phyloP scores from a whole-genome alignment of 2,113 vertebrate species.

The Petroica traversi region DNA sequence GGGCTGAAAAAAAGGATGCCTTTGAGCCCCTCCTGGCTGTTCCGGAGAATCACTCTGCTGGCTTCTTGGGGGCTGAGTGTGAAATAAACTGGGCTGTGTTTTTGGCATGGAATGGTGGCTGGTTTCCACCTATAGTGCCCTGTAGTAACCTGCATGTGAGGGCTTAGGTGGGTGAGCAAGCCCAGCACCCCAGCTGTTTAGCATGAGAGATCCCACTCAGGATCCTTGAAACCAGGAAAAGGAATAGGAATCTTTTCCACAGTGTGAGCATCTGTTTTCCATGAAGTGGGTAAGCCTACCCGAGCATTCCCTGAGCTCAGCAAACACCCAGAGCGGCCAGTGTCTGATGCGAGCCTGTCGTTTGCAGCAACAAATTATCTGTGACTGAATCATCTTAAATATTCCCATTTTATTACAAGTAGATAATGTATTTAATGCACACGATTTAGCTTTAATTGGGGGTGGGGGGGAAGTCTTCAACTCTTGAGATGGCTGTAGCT shows the following conservation, averaged over 20 bases:
- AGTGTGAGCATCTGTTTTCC: not conserved
- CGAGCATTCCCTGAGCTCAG: accelerated
- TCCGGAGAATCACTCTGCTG: not conserved
- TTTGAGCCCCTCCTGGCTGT: not conserved
- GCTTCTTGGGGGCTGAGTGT: not conserved
- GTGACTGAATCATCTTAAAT: not conserved
- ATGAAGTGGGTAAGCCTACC: not conserved
- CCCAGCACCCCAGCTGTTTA: accelerated
- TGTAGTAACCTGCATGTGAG: not conserved
- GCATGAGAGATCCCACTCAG: not conserved
- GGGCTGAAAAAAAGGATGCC: not conserved
- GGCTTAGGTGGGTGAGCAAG: not conserved
- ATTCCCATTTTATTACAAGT: constrained; percentile 1
- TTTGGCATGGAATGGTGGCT: not conserved
- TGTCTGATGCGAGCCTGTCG: not conserved
- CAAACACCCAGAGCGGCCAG: not conserved
- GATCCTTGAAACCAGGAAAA: accelerated
- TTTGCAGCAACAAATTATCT: not conserved
- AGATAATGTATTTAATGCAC: constrained; percentile 2
- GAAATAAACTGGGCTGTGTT: not conserved
- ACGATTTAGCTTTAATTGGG: not conserved
- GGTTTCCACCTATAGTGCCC: not conserved
- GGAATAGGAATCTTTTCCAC: not conserved
- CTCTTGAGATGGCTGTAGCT: not conserved
- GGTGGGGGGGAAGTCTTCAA: not conserved